Evolutionary conservation across 2,888 invertebrate species (phyloP), one percentile per base, ranked within the genome.

Genomic region (Fragum sueziense): DNA sequence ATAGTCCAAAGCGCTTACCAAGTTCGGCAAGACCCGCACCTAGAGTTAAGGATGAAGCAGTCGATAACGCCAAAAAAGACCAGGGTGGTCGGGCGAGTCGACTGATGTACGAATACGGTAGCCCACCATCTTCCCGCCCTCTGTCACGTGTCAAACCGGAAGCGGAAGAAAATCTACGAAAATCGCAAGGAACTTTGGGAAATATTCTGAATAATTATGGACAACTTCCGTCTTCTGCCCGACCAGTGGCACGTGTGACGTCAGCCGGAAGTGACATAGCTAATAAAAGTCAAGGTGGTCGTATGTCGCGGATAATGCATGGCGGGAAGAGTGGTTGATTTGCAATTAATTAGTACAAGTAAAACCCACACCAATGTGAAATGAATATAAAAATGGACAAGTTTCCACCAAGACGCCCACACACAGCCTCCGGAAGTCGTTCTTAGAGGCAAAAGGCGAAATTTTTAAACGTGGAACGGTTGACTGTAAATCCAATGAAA

Each of bases 241-340:
- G 85, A 65, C 88, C 87, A 2, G 87, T 67, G 11, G 86, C 90
- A 2, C 76, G 89, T 31, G 90, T 91, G 0, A 89, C 86, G 52
- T 84, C 86, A 6, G 85, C 86, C n/a, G 89, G 86, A 0, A 61
- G 79, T 68, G 87, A 87, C 11, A 87, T 85, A 27, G 90, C 90
- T 0, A 82, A 84, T 20, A 79, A 90, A 62, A 90, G 88, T 57
- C 78, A 79, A 70, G 91, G 91, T 31, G 88, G 87, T 3, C 67
- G 90, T 70, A 90, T 91, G 88, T 87, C 88, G 3, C 78, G 86
- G 27, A 65, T 91, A 51, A 88, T 91, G 84, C 88, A 90, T 37
- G 90, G 88, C 17, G 80, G 82, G 2, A 79, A 84, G 34, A 77
- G 69, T 6, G 79, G 82, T 3, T 76, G 22, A 75, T n/a, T n/a